phyloP scores from a whole-genome alignment of 1,140 invertebrate genomes.

The silkworm (Bombyx mori) region ASM3026992v2 NC_085121.1:10562001-10562500 shows the following conservation, averaged over 20 bases:
- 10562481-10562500: slow-evolving; percentile 11
- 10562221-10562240: neutral
- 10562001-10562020: too few species aligned
- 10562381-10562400: slow-evolving; percentile 70
- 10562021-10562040: too few species aligned
- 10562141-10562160: too few species aligned
- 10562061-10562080: too few species aligned
- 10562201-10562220: neutral
- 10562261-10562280: slow-evolving; percentile 23
- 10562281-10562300: slow-evolving; percentile 51
- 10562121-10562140: too few species aligned
- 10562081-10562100: too few species aligned
- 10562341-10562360: slow-evolving; percentile 67
- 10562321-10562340: slow-evolving; percentile 64
- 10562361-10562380: slow-evolving; percentile 68
- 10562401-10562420: slow-evolving; percentile 33
- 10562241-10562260: slow-evolving; percentile 15
- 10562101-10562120: too few species aligned
- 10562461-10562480: slow-evolving; percentile 41
- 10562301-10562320: slow-evolving; percentile 52
- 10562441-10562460: slow-evolving; percentile 16
- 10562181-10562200: too few species aligned
- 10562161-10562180: too few species aligned
- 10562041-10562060: too few species aligned
- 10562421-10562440: slow-evolving; percentile 48